Conservation (phyloP, 1,140 invertebrate genomes). For the Palaemon carinicauda region DNA sequence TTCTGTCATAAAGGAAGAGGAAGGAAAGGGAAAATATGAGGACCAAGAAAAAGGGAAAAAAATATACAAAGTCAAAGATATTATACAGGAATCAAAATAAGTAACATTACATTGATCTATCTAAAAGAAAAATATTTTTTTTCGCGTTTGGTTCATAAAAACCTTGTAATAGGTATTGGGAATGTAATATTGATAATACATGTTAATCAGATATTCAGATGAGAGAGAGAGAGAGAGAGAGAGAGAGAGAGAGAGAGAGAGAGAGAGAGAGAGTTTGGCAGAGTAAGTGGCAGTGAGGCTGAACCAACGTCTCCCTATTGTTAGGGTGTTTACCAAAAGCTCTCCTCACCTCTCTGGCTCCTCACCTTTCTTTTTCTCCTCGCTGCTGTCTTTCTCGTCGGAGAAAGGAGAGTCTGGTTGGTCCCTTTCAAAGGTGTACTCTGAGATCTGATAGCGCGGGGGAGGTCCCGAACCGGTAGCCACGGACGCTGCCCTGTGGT, state of each 20-base stretch:
- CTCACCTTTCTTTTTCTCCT: slow-evolving; percentile 45
- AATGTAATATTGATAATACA: too few species aligned
- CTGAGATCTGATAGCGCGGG: slow-evolving; percentile 46
- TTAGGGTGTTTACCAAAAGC: background rate
- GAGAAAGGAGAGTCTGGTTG: slow-evolving; percentile 55
- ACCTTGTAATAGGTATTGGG: too few species aligned
- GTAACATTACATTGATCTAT: too few species aligned
- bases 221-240: slow-evolving; percentile 12
- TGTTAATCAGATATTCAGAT: too few species aligned
- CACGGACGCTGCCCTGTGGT: slow-evolving; percentile 16
- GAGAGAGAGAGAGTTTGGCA: background rate
- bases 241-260: background rate
- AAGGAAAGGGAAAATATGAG: too few species aligned
- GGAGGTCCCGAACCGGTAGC: slow-evolving; percentile 3
- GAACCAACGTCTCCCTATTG: background rate
- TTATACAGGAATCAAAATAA: too few species aligned
- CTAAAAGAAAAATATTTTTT: too few species aligned
- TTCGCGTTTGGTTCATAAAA: too few species aligned
- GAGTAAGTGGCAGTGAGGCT: background rate
- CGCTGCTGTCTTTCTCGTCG: slow-evolving; percentile 50
- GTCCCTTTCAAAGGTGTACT: slow-evolving; percentile 51
- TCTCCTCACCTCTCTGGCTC: background rate
- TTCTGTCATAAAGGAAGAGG: too few species aligned
- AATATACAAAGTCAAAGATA: too few species aligned
- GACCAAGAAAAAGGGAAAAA: too few species aligned